Conservation (phyloP, 64 coral and sea anemone species). For the Porites lutea region DNA sequence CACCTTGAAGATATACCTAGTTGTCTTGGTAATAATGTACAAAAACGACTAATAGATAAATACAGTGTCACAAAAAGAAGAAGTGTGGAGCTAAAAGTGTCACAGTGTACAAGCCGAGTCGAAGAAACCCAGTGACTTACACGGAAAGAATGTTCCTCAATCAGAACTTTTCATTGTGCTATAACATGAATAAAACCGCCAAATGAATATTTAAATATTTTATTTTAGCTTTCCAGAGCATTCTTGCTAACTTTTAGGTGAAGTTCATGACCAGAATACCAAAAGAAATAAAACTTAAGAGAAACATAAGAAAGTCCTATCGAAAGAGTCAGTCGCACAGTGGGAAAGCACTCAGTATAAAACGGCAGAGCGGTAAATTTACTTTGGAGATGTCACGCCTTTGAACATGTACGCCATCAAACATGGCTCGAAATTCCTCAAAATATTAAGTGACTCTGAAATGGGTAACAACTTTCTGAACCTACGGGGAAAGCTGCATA, state of each 20-base stretch:
- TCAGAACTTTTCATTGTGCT: too few species aligned
- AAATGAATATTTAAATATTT: not conserved
- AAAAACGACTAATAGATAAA: too few species aligned
- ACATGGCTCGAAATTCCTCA: slow-evolving; percentile 20
- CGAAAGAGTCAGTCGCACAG: not conserved
- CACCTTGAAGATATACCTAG: not conserved
- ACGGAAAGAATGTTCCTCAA: too few species aligned
- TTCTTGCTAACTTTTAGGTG: too few species aligned
- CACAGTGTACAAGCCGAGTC: not conserved
- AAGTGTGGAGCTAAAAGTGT: not conserved
- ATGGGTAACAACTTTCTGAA: not conserved
- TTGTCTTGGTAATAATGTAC: not conserved
- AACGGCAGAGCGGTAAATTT: too few species aligned
- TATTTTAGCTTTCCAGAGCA: not conserved
- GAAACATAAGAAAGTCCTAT: not conserved
- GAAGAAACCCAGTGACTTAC: not conserved
- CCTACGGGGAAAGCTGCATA: not conserved
- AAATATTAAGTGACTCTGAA: not conserved
- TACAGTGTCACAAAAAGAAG: too few species aligned
- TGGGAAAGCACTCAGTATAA: not conserved
- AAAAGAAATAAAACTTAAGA: not conserved
- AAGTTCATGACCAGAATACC: too few species aligned
- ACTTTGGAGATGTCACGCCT: not conserved
- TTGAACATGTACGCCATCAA: not conserved
- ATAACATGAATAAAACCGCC: not conserved